These are phyloP conservation scores for Amphipoea lucens DNA, from an alignment of 2,888 invertebrate species.

Conservation along the genomic window DNA sequence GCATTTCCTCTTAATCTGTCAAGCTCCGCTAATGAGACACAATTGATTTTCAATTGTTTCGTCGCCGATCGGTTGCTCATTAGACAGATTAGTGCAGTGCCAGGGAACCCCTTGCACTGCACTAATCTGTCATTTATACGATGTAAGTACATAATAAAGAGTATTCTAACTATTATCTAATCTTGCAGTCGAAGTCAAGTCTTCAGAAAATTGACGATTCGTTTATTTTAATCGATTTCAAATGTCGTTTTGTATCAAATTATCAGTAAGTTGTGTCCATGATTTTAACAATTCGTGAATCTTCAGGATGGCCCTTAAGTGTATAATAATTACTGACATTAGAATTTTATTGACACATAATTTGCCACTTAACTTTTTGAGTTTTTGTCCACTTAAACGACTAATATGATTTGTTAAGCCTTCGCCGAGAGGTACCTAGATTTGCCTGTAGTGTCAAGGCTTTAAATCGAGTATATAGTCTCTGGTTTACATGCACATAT, in stretches of 20 bases:
- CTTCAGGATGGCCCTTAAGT: constrained; percentile 42
- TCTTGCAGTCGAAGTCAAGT: background rate
- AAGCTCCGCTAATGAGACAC: no score
- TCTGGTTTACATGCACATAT: background rate
- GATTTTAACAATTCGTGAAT: constrained; percentile 5
- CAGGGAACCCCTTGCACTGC: fast-evolving
- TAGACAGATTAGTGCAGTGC: background rate
- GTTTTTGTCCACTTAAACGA: background rate
- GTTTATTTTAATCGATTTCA: constrained; percentile 25
- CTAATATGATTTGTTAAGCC: background rate
- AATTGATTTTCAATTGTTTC: no score
- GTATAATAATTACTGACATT: constrained; percentile 30
- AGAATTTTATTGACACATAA: constrained; percentile 25
- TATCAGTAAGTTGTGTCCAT: background rate
- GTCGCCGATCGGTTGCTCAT: no score
- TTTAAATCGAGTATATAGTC: background rate
- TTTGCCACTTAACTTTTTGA: constrained; percentile 3
- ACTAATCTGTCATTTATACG: background rate
- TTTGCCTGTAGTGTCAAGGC: background rate
- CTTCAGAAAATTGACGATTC: constrained; percentile 3
- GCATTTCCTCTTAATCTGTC: no score
- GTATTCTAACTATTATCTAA: background rate
- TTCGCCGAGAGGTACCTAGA: background rate
- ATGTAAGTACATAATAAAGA: background rate
- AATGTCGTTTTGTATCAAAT: constrained; percentile 3